These are phyloP conservation scores for Vultur gryphus DNA, from an alignment of 2,797 vertebrate genomes.

Conservation along the genomic window DNA sequence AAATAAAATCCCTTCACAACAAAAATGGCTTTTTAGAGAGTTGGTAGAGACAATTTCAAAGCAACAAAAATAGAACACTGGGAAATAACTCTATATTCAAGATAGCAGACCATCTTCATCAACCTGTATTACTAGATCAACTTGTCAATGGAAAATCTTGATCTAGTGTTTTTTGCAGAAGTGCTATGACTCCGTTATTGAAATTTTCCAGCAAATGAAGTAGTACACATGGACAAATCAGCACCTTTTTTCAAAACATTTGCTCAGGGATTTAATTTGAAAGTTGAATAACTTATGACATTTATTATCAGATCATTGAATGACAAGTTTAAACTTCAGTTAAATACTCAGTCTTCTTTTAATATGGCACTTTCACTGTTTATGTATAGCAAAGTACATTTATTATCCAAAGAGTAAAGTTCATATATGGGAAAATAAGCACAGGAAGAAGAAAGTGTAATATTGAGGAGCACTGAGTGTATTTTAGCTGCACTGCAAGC, in stretches of 20 bases:
- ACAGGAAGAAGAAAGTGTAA: not conserved
- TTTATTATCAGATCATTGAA: constrained; percentile 25
- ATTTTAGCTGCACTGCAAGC: not conserved
- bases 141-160: constrained; percentile 1
- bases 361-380: not conserved
- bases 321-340: constrained; percentile 20
- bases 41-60: not conserved
- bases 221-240: not conserved
- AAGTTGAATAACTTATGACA: not conserved
- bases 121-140: not conserved
- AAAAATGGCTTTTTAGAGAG: not conserved
- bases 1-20: not conserved
- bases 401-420: constrained; percentile 3
- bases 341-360: not conserved
- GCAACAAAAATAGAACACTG: not conserved
- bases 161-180: not conserved
- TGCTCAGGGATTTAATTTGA: constrained; percentile 21
- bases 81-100: constrained; percentile 25
- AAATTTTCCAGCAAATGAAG: constrained; percentile 9
- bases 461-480: not conserved
- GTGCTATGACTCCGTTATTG: not conserved
- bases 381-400: not conserved
- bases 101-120: not conserved
- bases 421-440: not conserved
- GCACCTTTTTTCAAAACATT: not conserved